Conservation (phyloP, 30 jellyfish, hydroid and myxozoan genomes). For the Aurelia aurita complex sp. Pacific region DNA sequence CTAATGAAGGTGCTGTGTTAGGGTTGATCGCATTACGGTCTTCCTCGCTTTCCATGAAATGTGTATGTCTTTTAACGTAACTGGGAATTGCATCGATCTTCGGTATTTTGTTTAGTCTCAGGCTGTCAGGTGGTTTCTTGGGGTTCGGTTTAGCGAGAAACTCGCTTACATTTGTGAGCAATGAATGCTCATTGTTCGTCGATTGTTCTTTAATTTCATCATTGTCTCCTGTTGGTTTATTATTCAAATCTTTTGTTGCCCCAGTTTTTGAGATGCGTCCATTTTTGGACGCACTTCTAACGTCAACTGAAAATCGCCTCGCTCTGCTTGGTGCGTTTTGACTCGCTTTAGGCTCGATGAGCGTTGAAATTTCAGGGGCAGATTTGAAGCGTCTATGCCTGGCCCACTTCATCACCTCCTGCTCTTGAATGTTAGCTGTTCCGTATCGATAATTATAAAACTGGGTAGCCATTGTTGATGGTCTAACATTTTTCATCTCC, state of each 20-base stretch:
- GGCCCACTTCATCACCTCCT: not conserved
- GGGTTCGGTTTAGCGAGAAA: conserved; percentile 70
- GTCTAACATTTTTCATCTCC: conserved; percentile 8
- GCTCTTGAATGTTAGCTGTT: not conserved
- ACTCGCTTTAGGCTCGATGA: conserved; percentile 31
- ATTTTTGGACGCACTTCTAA: not conserved
- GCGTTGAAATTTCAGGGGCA: conserved; percentile 34
- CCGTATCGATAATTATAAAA: conserved; percentile 52
- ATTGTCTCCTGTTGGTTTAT: conserved; percentile 1
- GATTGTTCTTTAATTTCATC: not conserved
- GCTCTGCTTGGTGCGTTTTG: conserved; percentile 36
- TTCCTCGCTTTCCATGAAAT: conserved; percentile 5
- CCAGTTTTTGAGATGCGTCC: not conserved
- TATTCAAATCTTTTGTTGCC: not conserved
- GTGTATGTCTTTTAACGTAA: not conserved
- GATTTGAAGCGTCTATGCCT: conserved; percentile 40
- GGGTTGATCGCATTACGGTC: conserved; percentile 37
- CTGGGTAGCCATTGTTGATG: conserved; percentile 18
- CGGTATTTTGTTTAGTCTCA: conserved; percentile 10
- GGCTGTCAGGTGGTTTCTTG: conserved; percentile 52
- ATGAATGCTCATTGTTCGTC: not conserved
- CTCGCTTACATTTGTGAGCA: conserved; percentile 3
- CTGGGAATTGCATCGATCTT: not conserved
- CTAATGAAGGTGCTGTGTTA: conserved; percentile 44
- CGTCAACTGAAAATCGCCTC: conserved; percentile 21